A percentile compares a stretch with the other conserved stretches of the same genome.
phyloP scores from a whole-genome alignment of 1,140 invertebrate genomes.

The Drosophila mauritiana region DNA sequence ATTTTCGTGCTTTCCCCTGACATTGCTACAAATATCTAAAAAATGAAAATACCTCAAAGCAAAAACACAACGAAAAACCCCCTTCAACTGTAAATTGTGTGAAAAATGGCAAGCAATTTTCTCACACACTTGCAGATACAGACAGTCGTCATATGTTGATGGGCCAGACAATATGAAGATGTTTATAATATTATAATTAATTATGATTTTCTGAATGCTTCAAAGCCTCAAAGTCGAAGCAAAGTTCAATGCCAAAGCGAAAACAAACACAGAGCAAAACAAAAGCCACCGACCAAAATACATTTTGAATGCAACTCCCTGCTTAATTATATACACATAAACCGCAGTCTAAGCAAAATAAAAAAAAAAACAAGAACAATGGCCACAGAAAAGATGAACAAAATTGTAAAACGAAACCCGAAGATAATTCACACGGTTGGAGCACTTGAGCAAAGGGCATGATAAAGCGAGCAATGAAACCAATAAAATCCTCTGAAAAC shows the following conservation, averaged over 20 bases:
- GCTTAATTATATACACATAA: constrained; percentile 78
- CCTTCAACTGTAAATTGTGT: constrained; percentile 53
- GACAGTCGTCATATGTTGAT: constrained; percentile 36
- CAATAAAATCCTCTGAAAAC: constrained; percentile 46
- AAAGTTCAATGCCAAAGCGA: constrained; percentile 78
- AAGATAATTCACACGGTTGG: constrained; percentile 68
- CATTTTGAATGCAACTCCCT: constrained; percentile 62
- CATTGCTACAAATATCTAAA: constrained; percentile 49
- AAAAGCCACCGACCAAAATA: constrained; percentile 40
- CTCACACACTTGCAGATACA: constrained; percentile 49
- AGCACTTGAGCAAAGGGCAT: constrained; percentile 41
- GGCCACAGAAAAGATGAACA: constrained; percentile 41
- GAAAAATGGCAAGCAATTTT: constrained; percentile 60
- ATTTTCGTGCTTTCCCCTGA: constrained; percentile 53
- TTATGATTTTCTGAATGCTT: constrained; percentile 63
- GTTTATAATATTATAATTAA: constrained; percentile 79
- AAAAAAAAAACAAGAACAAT: constrained; percentile 54
- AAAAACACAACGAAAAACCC: constrained; percentile 36
- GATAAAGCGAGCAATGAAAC: constrained; percentile 39
- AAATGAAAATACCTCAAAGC: constrained; percentile 5
- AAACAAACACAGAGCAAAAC: constrained; percentile 47
- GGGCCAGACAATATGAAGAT: constrained; percentile 67
- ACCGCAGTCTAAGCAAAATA: constrained; percentile 56
- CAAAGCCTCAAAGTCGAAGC: constrained; percentile 72
- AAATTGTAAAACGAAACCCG: constrained; percentile 41